Evolutionary conservation across 1,140 invertebrate species (phyloP), one percentile per base, ranked within the genome.

Genomic region (Caenorhabditis tropicalis): DNA sequence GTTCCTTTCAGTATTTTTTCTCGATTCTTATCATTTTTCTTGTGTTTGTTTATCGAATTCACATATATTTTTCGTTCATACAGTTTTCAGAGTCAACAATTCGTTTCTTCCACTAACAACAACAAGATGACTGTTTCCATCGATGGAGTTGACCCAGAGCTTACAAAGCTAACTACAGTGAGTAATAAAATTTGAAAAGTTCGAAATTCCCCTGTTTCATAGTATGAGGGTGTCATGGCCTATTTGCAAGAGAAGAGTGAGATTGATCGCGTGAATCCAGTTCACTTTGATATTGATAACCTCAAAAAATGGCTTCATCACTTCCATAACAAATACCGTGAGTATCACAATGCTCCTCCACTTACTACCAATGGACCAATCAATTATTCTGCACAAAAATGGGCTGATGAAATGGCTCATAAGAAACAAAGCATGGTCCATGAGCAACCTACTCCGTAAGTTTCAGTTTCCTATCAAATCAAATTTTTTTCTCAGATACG

Each of bases 401-500:
- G 82, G 83, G 74, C 85, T 0, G 33, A 84, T 24, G 31, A 84
- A 21, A 49, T 86, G 79, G 79, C 49, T 16, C 33, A 39, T 46
- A 27, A 27, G 6, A 79, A 21, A 39, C 21, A 46, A n/a, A 74
- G 81, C 31, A 15, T 85, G 29, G 65, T 80, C 19, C 83, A 85
- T 27, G 83, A 85, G 24, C 21, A 39, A 43, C 74, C 74, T 12
- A 39, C 70, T 46, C 53, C n/a, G 79, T 81, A 21, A 60, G 39
- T 58, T 46, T 65, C 10, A 16, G 21, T 19, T 10, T 1, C 21
- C 2, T 5, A 15, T 19, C 3, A n/a, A 65, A 4, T 9, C 6
- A 29, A 74, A 33, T 15, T 48, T 36, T 21, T 81, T 21, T 84
- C 85, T 31, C 39, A 86, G 85, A 39, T 84, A 86, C 49, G 85